A percentile compares a stretch with the other conserved stretches of the same genome.
These are phyloP conservation scores for Echiichthys vipera DNA, from an alignment of 2,797 vertebrate genomes.

Conservation along the genomic window DNA sequence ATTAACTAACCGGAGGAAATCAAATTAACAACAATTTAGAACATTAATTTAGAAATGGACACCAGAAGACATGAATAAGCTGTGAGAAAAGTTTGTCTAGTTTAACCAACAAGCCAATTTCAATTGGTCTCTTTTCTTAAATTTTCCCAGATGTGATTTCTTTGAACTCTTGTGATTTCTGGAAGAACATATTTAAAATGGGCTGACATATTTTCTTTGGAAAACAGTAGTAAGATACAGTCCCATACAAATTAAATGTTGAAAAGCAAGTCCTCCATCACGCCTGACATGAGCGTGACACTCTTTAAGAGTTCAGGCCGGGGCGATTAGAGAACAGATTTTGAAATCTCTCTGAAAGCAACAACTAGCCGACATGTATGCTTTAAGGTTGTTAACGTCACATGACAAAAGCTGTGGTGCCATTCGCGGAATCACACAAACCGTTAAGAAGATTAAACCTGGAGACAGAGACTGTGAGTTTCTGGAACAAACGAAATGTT, in stretches of 20 bases:
- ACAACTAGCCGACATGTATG: background rate
- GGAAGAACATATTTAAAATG: background rate
- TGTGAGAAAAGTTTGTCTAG: background rate
- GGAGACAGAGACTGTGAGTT: slow-evolving; percentile 37
- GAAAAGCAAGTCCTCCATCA: slow-evolving; percentile 9
- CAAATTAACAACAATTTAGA: slow-evolving; percentile 9
- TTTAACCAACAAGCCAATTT: background rate
- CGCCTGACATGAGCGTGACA: slow-evolving; percentile 1
- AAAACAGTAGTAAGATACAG: background rate
- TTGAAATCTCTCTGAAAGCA: slow-evolving; percentile 14
- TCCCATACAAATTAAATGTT: background rate
- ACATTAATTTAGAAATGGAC: slow-evolving; percentile 1
- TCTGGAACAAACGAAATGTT: slow-evolving; percentile 46
- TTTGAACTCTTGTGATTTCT: background rate
- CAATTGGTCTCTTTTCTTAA: background rate
- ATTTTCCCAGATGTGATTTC: background rate
- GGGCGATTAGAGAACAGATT: background rate
- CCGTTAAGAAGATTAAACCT: slow-evolving; percentile 76
- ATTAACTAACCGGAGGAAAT: background rate
- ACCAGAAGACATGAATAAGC: background rate
- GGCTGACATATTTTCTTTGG: slow-evolving; percentile 4
- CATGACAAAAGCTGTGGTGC: slow-evolving; percentile 19
- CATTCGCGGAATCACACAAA: slow-evolving; percentile 42
- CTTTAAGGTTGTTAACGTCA: background rate
- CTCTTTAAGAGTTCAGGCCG: background rate